Evolutionary conservation across 2,888 invertebrate genomes (phyloP).

Genomic region (Agrochola macilenta): DNA sequence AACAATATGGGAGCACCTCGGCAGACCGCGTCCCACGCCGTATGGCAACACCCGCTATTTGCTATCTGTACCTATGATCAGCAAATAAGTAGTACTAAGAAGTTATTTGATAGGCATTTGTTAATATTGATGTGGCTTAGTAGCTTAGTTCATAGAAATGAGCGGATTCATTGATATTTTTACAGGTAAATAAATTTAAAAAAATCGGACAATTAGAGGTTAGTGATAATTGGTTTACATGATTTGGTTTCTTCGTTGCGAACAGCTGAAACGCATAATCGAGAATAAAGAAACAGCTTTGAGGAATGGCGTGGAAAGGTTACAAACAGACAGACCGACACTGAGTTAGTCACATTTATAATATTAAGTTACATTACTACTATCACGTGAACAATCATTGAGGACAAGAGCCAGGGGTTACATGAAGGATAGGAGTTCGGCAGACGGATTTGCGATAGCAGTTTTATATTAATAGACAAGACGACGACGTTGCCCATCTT

Average conservation of each 20-base stretch:
- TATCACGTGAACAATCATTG: background rate
- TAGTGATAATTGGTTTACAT: background rate
- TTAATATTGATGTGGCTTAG: background rate
- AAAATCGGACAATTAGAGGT: background rate
- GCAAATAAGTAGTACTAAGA: constrained; percentile 44
- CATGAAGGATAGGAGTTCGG: background rate
- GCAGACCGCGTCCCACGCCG: constrained; percentile 70
- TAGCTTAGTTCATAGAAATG: background rate
- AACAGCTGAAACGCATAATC: background rate
- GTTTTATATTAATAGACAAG: background rate
- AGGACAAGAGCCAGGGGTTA: background rate
- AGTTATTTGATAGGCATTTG: constrained; percentile 34
- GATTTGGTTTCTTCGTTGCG: background rate
- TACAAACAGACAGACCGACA: background rate
- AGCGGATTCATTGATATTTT: background rate
- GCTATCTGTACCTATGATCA: constrained; percentile 49
- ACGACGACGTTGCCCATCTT: background rate
- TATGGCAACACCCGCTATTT: constrained; percentile 50
- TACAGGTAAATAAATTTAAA: background rate
- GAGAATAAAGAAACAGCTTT: background rate
- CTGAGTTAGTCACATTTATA: background rate
- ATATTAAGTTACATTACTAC: background rate
- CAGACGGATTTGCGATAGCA: background rate
- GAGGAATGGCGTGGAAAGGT: background rate
- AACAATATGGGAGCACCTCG: constrained; percentile 75